Base-by-base conservation (phyloP, 2,888 invertebrate species). In the Lingula anatina region DNA sequence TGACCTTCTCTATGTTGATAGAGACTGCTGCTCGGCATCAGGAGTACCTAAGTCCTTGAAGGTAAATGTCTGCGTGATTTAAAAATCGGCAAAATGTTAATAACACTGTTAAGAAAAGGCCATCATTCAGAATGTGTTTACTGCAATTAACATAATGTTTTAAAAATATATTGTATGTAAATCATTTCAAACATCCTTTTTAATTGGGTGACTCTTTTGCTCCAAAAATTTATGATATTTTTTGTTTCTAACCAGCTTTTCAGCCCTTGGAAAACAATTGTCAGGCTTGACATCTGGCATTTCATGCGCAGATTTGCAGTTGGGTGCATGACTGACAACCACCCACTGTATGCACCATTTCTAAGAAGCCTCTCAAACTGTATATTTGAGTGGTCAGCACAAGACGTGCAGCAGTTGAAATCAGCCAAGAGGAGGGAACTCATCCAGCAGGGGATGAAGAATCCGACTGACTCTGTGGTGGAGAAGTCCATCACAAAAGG, bases 201-300 rank as follows among this genome's bases (percentile, higher is more conserved):
- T n/a, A n/a, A n/a, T n/a, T n/a, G n/a, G n/a, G n/a, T n/a, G n/a
- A n/a, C n/a, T n/a, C n/a, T n/a, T n/a, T n/a, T n/a, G n/a, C n/a
- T n/a, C n/a, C n/a, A n/a, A n/a, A n/a, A n/a, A n/a, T n/a, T n/a
- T n/a, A n/a, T n/a, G n/a, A n/a, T n/a, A n/a, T n/a, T n/a, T n/a
- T n/a, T n/a, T n/a, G n/a, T n/a, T n/a, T n/a, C n/a, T n/a, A n/a
- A n/a, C n/a, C n/a, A n/a, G n/a, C n/a, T n/a, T n/a, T n/a, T n/a
- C n/a, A n/a, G n/a, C n/a, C n/a, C n/a, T n/a, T n/a, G n/a, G n/a
- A 35, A 35, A 35, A 12, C n/a, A 12, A 15, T 15, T 39, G 7
- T 37, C 28, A 28, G 43, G 20, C 18, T 43, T 18, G 43, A 43
- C 18, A 26, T 43, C 12, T 43, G 43, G 43, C 43, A 43, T 43